Evolutionary conservation across 2,113 vertebrate genomes (phyloP).

Genomic region (Silurus glanis): DNA sequence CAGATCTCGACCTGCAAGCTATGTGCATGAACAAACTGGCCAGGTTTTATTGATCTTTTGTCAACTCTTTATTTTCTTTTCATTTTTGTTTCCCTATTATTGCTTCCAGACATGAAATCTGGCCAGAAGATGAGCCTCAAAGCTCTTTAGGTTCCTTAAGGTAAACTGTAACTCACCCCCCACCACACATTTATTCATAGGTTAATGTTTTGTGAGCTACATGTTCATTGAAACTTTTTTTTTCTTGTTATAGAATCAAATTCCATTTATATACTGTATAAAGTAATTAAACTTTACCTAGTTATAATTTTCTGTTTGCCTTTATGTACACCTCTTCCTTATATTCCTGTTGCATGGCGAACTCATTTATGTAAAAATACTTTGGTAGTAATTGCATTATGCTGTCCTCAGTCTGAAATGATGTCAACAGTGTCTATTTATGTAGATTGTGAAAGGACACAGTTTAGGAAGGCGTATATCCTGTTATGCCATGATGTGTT

Average conservation of each 20-base stretch:
- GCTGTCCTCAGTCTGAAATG: neutral
- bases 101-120: slow-evolving; percentile 18
- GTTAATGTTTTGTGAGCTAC: too few relatives aligned
- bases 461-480: slow-evolving; percentile 4
- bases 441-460: neutral
- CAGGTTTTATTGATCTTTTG: slow-evolving; percentile 8
- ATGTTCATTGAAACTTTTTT: neutral
- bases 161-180: slow-evolving; percentile 5
- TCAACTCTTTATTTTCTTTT: neutral
- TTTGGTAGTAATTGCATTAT: neutral
- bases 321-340: neutral
- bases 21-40: slow-evolving; percentile 16
- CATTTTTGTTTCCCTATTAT: slow-evolving; percentile 16
- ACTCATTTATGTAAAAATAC: neutral
- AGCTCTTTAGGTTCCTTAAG: slow-evolving; percentile 5
- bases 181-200: neutral
- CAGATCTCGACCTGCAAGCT: slow-evolving; percentile 15
- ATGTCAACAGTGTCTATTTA: slow-evolving; percentile 3
- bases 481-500: slow-evolving; percentile 17
- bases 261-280: neutral
- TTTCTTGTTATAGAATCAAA: neutral
- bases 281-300: neutral
- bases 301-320: neutral
- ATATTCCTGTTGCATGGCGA: neutral
- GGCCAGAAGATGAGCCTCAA: neutral